Evolutionary conservation across 2,888 invertebrate species (phyloP), one percentile per base, ranked within the genome.

Genomic region (Rosalia funebris): DNA sequence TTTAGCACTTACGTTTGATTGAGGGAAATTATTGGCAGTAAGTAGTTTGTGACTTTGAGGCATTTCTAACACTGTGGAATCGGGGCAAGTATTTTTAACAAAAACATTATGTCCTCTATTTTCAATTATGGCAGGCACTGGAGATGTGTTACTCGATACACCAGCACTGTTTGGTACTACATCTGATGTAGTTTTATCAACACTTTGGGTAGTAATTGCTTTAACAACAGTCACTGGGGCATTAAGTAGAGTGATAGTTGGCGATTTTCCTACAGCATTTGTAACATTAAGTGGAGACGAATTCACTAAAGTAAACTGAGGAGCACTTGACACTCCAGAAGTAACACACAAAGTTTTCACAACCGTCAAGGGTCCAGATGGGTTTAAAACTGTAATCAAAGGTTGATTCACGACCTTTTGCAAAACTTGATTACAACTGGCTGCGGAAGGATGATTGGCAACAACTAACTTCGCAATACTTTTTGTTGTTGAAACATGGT

Each of bases 31-130:
- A 62, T 73, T 77, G 2, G 79, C 79, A 7, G 81, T 80, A 47
- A 80, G 66, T 46, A 81, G 62, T 62, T 81, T 81, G 63, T 81
- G 81, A 46, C 79, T 70, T 63, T 79, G 80, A 1, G 79, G 73
- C 37, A 77, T 68, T 42, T 78, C 78, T 14, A 63, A 65, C 17
- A 69, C 63, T 2, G 66, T 61, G 1, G 71, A 60, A 63, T 72
- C 73, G 0, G 72, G 65, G 55, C 67, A 69, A 36, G 77, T 74
- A 59, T 81, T 81, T 63, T 82, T 82, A 45, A 81, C 80, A 69
- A 82, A 81, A 60, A 82, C 82, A 73, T 81, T 82, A 61, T 81
- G 81, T 25, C 74, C 75, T 45, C 76, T 59, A 54, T 73, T 78
- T 62, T 78, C 77, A 32, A 76, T 69, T 14, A 76, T 54, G 14